Base-by-base conservation (phyloP, 2,797 vertebrate genomes). In the Karalla daura region DNA sequence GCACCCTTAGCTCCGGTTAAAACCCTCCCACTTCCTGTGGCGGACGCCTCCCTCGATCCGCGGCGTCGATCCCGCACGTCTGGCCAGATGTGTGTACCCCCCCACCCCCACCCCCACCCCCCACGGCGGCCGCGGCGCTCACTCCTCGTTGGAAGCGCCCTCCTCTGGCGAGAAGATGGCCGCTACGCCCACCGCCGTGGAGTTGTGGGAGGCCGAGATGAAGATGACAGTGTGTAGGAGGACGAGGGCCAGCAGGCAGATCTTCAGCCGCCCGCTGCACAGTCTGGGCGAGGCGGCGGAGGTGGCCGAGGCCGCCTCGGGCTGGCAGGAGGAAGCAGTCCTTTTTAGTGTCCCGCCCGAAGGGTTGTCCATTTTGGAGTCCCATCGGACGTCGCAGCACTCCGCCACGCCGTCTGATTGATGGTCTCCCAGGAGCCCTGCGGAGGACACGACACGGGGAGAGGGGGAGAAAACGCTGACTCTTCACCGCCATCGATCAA, bases 211-310 rank as follows among this genome's bases (percentile, higher is more conserved):
- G 85, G 79, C 81, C 21, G 91, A 90, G 67, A 90, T 90, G 83
- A 91, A 83, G 83, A 91, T 90, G 88, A 90, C 91, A 74, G 91
- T 91, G 83, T 92, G 91, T 81, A 92, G 87, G 75, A 92, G 90
- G 70, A 91, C 89, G 5, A 92, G 90, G 54, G 84, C 91, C 78
- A 92, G 86, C 85, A 92, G 89, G 86, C 91, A 92, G 86, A 92
- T 88, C 87, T 92, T 92, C 89, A 92, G 90, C 15, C 90, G 87
- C 87, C 90, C 90, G 44, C 86, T 88, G 77, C 88, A 91, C 70
- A 89, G 89, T 86, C 87, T 89, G 4, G 76, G 54, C 63, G 71
- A 59, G 72, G 91, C 87, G 3, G 85, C 78, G 9, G 90, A 86
- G 66, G 87, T 88, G 75, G 86, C 76, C 5, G 89, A 88, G 58